Evolutionary conservation across 1,140 invertebrate species (phyloP).

Genomic region (Nomia melanderi): DNA sequence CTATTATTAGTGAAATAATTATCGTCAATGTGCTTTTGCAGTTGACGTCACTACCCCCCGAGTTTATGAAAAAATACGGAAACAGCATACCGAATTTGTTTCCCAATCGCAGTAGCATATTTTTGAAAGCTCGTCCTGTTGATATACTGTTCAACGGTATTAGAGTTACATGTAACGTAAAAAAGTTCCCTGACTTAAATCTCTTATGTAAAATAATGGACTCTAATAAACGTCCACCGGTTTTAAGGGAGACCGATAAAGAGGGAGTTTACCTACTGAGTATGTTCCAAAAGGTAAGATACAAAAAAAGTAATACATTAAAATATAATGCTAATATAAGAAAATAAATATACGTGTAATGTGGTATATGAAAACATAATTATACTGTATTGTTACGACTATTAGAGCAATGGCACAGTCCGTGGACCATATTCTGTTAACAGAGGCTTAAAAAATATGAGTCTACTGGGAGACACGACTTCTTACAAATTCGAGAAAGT

Average conservation of each 20-base stretch:
- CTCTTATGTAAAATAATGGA: constrained; percentile 53
- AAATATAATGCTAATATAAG: not conserved
- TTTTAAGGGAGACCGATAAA: constrained; percentile 41
- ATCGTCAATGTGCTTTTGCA: not conserved
- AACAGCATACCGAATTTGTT: constrained; percentile 56
- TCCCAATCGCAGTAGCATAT: constrained; percentile 46
- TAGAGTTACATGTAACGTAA: constrained; percentile 51
- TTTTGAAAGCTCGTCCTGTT: constrained; percentile 46
- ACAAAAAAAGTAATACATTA: too few species aligned
- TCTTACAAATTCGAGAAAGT: constrained; percentile 37
- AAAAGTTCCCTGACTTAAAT: constrained; percentile 49
- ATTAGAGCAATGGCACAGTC: constrained; percentile 49
- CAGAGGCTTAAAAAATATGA: constrained; percentile 54
- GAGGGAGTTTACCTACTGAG: constrained; percentile 53
- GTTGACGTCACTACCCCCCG: constrained; percentile 25
- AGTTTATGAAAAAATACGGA: constrained; percentile 51
- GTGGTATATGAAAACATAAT: too few species aligned
- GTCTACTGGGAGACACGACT: constrained; percentile 45
- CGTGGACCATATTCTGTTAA: constrained; percentile 58
- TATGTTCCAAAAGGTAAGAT: constrained; percentile 57
- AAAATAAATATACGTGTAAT: too few species aligned
- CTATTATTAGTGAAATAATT: too few species aligned
- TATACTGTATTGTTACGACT: not conserved
- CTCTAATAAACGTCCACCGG: constrained; percentile 40
- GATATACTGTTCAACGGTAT: constrained; percentile 63